Percentiles rank a stretch among this genome's conserved stretches.
phyloP scores from a whole-genome alignment of 2,113 vertebrate genomes.

The Numenius arquata region DNA sequence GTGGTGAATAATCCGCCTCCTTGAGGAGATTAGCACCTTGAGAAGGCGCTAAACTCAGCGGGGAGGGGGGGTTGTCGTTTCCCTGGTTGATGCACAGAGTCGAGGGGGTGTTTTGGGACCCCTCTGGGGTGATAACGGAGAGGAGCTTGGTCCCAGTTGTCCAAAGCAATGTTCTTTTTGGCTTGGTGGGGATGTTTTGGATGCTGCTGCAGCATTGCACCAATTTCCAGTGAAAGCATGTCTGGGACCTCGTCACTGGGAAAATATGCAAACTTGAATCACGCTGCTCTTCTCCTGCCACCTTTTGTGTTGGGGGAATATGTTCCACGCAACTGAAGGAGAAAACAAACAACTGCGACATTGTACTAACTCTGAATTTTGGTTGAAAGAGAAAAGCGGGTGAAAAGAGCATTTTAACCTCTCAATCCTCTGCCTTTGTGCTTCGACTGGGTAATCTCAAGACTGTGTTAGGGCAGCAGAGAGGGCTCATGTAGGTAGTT shows the following conservation, averaged over 20 bases:
- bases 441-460: background rate
- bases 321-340: background rate
- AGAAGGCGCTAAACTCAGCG: background rate
- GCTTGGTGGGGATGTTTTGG: conserved; percentile 35
- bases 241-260: conserved; percentile 36
- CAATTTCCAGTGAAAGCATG: background rate
- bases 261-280: conserved; percentile 57
- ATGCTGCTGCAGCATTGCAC: background rate
- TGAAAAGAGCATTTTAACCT: background rate
- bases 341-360: background rate
- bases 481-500: background rate
- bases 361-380: background rate
- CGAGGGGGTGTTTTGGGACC: background rate
- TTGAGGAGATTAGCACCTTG: background rate
- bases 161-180: conserved; percentile 30
- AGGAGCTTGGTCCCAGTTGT: background rate
- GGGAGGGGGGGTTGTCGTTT: background rate
- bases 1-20: background rate
- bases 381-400: background rate
- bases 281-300: conserved; percentile 14
- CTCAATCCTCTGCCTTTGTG: background rate
- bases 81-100: background rate
- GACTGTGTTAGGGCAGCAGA: background rate
- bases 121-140: background rate
- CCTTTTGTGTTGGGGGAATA: conserved; percentile 15